Conservation (phyloP, 64 coral and sea anemone species). For the Montipora cactus region DNA sequence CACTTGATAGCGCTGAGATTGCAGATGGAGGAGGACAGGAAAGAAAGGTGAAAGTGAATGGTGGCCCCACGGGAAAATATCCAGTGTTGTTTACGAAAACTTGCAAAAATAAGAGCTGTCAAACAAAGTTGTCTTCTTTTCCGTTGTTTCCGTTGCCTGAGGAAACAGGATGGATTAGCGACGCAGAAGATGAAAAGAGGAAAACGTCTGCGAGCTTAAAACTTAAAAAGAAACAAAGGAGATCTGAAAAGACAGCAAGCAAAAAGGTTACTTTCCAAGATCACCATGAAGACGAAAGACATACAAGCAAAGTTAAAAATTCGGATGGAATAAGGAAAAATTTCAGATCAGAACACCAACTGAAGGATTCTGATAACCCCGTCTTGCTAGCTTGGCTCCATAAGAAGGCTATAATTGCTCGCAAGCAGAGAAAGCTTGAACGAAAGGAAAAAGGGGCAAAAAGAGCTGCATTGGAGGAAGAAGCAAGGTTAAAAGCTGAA, state of each 20-base stretch:
- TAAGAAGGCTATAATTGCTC: slow-evolving; percentile 70
- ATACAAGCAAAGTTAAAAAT: slow-evolving; percentile 61
- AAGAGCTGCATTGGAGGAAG: slow-evolving; percentile 74
- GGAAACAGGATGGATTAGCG: slow-evolving; percentile 89
- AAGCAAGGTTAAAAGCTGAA: slow-evolving; percentile 62
- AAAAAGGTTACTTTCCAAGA: slow-evolving; percentile 6
- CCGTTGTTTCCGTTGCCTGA: slow-evolving; percentile 79
- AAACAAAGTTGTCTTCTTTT: slow-evolving; percentile 79
- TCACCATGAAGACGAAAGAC: slow-evolving; percentile 12
- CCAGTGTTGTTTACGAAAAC: slow-evolving; percentile 74
- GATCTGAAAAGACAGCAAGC: slow-evolving; percentile 28
- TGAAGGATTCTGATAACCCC: slow-evolving; percentile 85
- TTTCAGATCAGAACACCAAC: slow-evolving; percentile 77
- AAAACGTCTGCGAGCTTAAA: slow-evolving; percentile 16
- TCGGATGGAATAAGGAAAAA: slow-evolving; percentile 81
- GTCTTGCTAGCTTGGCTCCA: slow-evolving; percentile 80
- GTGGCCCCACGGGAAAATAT: slow-evolving; percentile 67
- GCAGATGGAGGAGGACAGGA: neutral
- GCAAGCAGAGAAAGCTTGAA: slow-evolving; percentile 70
- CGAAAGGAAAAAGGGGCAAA: slow-evolving; percentile 75
- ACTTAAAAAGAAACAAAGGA: slow-evolving; percentile 29
- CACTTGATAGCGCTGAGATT: neutral
- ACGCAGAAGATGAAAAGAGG: slow-evolving; percentile 47
- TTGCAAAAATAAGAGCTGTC: slow-evolving; percentile 79
- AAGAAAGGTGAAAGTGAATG: neutral